Conservation (phyloP, 1,140 invertebrate species). For the Habropoda laboriosa region DNA sequence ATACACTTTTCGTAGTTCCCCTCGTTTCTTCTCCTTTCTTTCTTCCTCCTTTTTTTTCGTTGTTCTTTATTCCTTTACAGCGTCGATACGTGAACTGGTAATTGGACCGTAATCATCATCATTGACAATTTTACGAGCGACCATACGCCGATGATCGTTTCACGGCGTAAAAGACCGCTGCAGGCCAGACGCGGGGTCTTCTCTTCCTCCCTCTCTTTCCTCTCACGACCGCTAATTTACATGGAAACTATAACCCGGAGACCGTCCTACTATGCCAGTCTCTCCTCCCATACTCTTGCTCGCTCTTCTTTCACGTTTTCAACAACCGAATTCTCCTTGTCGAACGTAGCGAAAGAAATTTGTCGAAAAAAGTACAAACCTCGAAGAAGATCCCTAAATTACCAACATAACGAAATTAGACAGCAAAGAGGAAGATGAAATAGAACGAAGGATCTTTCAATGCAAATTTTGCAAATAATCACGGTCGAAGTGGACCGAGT, state of each 20-base stretch:
- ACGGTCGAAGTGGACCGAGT: too few relatives aligned
- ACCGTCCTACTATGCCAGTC: constrained; percentile 20
- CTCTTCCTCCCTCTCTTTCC: constrained; percentile 15
- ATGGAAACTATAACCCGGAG: constrained; percentile 50
- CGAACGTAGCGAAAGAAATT: too few relatives aligned
- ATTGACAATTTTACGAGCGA: constrained; percentile 61
- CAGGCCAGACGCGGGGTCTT: constrained; percentile 24
- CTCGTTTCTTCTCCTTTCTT: neutral
- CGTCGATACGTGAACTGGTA: constrained; percentile 45
- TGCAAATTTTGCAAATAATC: too few relatives aligned
- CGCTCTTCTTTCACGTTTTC: too few relatives aligned
- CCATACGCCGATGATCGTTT: constrained; percentile 44
- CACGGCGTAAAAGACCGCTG: constrained; percentile 49
- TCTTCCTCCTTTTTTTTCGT: neutral
- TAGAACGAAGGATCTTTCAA: too few relatives aligned
- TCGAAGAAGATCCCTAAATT: too few relatives aligned
- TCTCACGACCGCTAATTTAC: constrained; percentile 51
- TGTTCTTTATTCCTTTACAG: constrained; percentile 3
- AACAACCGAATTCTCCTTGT: too few relatives aligned
- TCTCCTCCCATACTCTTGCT: neutral
- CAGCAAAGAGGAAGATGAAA: too few relatives aligned
- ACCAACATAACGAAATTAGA: too few relatives aligned
- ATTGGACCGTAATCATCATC: constrained; percentile 57
- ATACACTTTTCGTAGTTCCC: neutral
- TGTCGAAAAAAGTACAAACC: too few relatives aligned